Evolutionary conservation across 2,888 invertebrate genomes (phyloP), one percentile per base, ranked within the genome.

Genomic region (Ellobium chinense): DNA sequence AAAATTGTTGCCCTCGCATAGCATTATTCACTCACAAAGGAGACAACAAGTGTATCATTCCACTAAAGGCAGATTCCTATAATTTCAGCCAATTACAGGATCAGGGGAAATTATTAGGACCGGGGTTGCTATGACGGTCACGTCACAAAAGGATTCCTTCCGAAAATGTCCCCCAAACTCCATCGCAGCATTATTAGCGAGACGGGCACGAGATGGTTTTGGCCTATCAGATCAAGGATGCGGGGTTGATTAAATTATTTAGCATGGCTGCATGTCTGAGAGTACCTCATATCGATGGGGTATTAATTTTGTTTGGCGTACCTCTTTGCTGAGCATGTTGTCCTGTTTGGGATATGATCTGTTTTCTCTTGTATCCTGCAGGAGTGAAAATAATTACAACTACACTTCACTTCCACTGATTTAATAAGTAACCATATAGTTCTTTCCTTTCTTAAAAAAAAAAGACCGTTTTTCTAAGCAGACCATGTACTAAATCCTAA

Each of bases 131-230:
- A 54, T 58, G 56, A 39, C 58, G 12, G 70, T 18, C 24, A 34
- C 70, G 70, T 70, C 70, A 70, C 70, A 58, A 4, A n/a, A 24
- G 56, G 58, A 12, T 70, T 56, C 56, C 56, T 56, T 34, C 31
- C 63, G 27, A 63, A 5, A 27, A 27, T 1, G 14, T 31, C 54
- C 27, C 31, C 21, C 29, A 54, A 46, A 69, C 37, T n/a, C 36
- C 24, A 69, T 14, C 31, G 24, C 54, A 69, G 31, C 39, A 27
- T 69, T 14, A 24, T 46, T 68, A 68, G 68, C 5, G n/a, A 0
- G 46, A 29, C 31, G 54, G 39, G 39, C 69, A 46, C 54, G 29
- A 29, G 69, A 54, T 1, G 54, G 54, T 36, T 37, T 39, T 66
- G 27, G 39, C 54, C 14, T 27, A 31, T 69, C 27, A 29, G 7